Percentiles rank a stretch among this genome's conserved stretches.
phyloP scores from a whole-genome alignment of 2,113 vertebrate species.

The Burhinus oedicnemus region DNA sequence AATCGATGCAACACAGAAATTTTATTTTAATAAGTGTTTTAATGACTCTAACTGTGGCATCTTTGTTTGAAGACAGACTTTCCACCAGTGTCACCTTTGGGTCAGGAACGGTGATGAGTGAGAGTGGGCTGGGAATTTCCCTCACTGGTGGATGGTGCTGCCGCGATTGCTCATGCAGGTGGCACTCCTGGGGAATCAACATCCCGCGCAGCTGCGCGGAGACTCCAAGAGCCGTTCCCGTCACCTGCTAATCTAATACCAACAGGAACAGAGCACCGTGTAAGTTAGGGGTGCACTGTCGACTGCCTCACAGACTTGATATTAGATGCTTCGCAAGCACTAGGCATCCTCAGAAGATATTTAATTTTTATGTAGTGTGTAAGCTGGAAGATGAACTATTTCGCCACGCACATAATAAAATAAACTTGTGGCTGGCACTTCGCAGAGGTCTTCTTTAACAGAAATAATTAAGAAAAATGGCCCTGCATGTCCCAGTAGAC shows the following conservation, averaged over 20 bases:
- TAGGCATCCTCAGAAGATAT: background rate
- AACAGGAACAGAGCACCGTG: too few species aligned
- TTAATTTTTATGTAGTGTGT: background rate
- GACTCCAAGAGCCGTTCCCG: background rate
- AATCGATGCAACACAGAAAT: fast-evolving
- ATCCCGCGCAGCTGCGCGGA: background rate
- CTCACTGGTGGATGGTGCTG: background rate
- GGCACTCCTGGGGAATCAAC: background rate
- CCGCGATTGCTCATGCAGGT: too few species aligned
- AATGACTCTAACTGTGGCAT: background rate
- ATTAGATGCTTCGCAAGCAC: background rate
- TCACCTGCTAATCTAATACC: background rate
- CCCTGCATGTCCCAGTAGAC: background rate
- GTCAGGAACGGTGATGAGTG: background rate
- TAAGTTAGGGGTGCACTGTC: background rate
- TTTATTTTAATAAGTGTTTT: background rate
- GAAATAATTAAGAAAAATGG: background rate
- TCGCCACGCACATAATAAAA: background rate
- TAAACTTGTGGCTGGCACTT: background rate
- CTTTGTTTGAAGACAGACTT: background rate
- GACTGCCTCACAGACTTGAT: background rate
- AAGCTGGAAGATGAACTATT: background rate
- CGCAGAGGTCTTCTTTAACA: background rate
- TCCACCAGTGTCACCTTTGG: background rate
- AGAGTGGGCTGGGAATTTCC: background rate